phyloP scores from a whole-genome alignment of 2,113 vertebrate genomes.

The Oreochromis aureus region DNA sequence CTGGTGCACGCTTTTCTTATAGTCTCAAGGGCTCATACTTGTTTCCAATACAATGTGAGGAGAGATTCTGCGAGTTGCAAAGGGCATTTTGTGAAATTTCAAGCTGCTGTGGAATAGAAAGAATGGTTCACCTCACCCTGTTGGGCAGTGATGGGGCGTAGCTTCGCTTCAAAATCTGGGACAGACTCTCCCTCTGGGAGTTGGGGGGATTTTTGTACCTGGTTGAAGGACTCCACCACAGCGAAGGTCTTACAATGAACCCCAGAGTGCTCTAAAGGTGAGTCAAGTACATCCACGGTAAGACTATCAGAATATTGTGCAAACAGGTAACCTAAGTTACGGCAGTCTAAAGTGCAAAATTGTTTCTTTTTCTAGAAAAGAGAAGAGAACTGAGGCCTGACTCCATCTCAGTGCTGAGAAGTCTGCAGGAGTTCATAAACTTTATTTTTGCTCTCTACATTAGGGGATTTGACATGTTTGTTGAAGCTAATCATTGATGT shows the following conservation, averaged over 20 bases:
- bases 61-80: not conserved
- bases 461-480: not conserved
- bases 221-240: conserved; percentile 56
- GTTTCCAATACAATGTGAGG: not conserved
- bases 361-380: not conserved
- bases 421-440: not conserved
- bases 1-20: not conserved
- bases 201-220: conserved; percentile 49
- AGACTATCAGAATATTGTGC: not conserved
- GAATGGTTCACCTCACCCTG: conserved; percentile 37
- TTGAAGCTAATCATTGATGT: not conserved
- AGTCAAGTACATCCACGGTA: not conserved
- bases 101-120: not conserved
- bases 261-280: conserved; percentile 18
- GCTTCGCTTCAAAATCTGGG: conserved; percentile 71
- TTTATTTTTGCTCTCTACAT: not conserved
- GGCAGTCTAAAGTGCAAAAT: not conserved
- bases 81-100: not conserved
- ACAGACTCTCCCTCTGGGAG: conserved; percentile 59
- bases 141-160: conserved; percentile 21
- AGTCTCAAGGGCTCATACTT: conserved; percentile 6
- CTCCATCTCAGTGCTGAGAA: not conserved
- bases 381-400: not conserved
- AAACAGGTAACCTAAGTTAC: not conserved
- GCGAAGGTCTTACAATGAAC: conserved; percentile 52